These are phyloP conservation scores for Phenganax stokvisi DNA, from an alignment of 92 coral and sea anemone species.

Conservation along the genomic window DNA sequence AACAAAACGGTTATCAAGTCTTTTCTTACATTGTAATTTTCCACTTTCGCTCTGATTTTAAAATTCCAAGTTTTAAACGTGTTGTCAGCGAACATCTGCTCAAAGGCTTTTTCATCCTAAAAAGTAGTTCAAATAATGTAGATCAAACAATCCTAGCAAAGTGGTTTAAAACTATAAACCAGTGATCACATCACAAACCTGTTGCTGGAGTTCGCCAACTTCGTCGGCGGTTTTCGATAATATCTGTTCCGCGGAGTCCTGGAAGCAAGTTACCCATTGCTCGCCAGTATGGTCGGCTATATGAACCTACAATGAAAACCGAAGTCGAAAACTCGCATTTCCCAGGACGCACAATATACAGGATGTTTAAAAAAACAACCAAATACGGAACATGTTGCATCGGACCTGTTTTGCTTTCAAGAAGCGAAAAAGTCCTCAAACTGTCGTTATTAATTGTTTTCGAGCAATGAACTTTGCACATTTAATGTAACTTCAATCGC, in stretches of 20 bases:
- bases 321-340: no score
- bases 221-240: constrained; percentile 59
- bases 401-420: no score
- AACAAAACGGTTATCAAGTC: no score
- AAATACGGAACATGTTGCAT: no score
- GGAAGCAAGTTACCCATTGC: constrained; percentile 94
- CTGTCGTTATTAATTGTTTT: no score
- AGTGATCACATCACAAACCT: constrained; percentile 35
- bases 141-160: no score
- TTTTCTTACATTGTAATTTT: constrained; percentile 73
- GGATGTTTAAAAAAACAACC: no score
- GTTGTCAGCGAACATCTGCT: constrained; percentile 59
- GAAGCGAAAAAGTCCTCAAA: no score
- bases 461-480: no score
- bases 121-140: not conserved
- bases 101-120: constrained; percentile 72
- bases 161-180: no score
- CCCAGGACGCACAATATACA: no score
- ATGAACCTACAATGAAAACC: constrained; percentile 51
- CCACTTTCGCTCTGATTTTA: constrained; percentile 83
- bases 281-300: constrained; percentile 77
- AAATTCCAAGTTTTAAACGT: constrained; percentile 67
- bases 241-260: constrained; percentile 75
- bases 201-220: constrained; percentile 66
- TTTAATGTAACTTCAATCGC: no score